A percentile compares a stretch with the other conserved stretches of the same genome.
Evolutionary conservation across 2,888 invertebrate species (phyloP).

Genomic region (Campoletis raptor): DNA sequence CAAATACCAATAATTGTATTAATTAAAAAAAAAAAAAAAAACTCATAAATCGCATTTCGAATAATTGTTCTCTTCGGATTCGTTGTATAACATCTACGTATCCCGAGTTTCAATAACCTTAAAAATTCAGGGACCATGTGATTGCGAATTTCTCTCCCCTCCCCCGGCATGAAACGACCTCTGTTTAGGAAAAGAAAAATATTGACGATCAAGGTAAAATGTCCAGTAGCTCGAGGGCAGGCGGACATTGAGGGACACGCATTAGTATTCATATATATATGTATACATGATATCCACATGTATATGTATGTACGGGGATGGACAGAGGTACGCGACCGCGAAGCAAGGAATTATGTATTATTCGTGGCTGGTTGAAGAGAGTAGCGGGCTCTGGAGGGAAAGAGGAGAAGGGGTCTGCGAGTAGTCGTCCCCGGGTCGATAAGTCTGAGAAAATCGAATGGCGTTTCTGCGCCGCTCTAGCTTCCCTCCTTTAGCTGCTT

Average conservation of each 20-base stretch:
- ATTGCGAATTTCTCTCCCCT: background rate
- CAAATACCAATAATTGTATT: background rate
- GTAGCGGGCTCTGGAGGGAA: slow-evolving; percentile 11
- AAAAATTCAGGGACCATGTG: background rate
- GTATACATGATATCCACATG: no score
- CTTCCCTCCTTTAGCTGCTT: slow-evolving; percentile 58
- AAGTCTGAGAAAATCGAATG: slow-evolving; percentile 71
- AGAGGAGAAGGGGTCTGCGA: slow-evolving; percentile 11
- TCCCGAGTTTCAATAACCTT: background rate
- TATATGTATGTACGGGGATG: background rate
- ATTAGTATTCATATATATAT: slow-evolving; percentile 9
- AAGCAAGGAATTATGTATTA: slow-evolving; percentile 66
- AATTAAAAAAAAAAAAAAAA: background rate
- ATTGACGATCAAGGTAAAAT: slow-evolving; percentile 7
- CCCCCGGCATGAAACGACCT: background rate
- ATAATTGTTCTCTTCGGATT: no score
- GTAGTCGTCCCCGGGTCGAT: slow-evolving; percentile 66
- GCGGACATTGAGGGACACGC: slow-evolving; percentile 10
- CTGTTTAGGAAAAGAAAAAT: background rate
- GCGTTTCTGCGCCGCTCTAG: slow-evolving; percentile 61
- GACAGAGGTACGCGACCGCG: slow-evolving; percentile 64
- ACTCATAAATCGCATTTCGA: background rate
- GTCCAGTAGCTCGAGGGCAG: slow-evolving; percentile 2
- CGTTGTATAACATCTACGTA: no score
- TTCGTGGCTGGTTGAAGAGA: slow-evolving; percentile 64